Conservation (phyloP, 2,113 vertebrate species). For the Psettodes erumei region DNA sequence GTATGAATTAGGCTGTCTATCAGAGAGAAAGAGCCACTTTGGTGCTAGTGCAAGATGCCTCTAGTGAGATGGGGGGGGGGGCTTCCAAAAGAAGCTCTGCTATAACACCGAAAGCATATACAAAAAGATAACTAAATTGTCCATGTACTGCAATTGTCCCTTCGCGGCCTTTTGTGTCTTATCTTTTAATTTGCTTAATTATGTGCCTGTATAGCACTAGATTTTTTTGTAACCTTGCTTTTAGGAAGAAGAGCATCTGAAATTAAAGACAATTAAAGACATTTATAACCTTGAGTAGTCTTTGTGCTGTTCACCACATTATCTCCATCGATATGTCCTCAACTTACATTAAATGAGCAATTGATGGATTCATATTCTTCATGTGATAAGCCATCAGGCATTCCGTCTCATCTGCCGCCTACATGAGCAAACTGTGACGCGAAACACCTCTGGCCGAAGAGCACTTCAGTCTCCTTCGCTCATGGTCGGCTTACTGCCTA, state of each 20-base stretch:
- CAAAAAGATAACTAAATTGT: constrained; percentile 55
- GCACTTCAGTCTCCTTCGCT: constrained; percentile 60
- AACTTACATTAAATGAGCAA: constrained; percentile 53
- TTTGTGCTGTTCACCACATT: constrained; percentile 33
- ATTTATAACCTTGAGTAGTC: constrained; percentile 42
- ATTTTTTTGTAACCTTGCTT: constrained; percentile 27
- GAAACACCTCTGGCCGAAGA: constrained; percentile 34
- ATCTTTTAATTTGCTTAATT: constrained; percentile 57
- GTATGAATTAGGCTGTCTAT: constrained; percentile 63
- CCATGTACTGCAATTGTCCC: constrained; percentile 39
- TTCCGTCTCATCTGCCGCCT: constrained; percentile 51
- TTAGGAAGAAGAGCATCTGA: constrained; percentile 30
- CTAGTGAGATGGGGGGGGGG: constrained; percentile 6
- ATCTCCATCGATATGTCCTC: constrained; percentile 36
- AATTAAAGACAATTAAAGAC: constrained; percentile 47
- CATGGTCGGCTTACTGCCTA: constrained; percentile 57
- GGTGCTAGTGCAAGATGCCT: constrained; percentile 33
- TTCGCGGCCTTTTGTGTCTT: constrained; percentile 11
- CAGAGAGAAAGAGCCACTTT: constrained; percentile 42
- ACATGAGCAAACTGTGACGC: constrained; percentile 41
- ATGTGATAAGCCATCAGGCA: constrained; percentile 49
- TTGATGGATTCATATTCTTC: constrained; percentile 45
- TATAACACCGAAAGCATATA: constrained; percentile 30
- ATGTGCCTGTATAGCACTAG: constrained; percentile 19
- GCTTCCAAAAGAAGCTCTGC: constrained; percentile 13